Base-by-base conservation (phyloP, 2,113 vertebrate species). In the Furnarius figulus region DNA sequence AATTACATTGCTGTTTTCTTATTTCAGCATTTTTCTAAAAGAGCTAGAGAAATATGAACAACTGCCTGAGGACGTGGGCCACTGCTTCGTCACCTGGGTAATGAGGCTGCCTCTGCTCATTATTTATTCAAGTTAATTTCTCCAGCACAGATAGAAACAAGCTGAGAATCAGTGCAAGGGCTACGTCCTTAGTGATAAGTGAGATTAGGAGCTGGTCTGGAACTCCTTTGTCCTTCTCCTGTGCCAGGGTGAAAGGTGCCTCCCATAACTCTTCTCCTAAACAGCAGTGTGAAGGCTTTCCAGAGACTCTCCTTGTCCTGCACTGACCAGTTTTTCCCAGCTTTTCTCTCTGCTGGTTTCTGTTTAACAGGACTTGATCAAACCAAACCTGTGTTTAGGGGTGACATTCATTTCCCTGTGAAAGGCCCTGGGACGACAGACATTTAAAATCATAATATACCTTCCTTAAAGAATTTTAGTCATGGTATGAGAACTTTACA, bases 81-180 rank as follows among this genome's bases (percentile, higher is more conserved):
- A 99, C 95, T 99, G 99, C 97, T 99, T 99, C 55, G 99, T 99
- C 95, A 99, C 99, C 91, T 99, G 99, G 99, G 99, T 99, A 98
- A 99, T 96, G 47, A 75, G 81, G 59, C 93, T 89, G 21, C 89
- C 71, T 66, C 44, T 91, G 90, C 88, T 77, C 73, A 31, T 80
- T 70, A 61, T 93, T 96, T 96, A 85, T 94, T 90, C 66, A 80
- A 74, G 84, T 86, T 91, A 61, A 73, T 82, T 93, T 23, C 12
- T 85, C 24, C 42, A 88, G 50, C 61, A 83, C 14, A 84, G 66
- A 46, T 0, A 0, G 61, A 87, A 85, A 61, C 66, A 70, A 76
- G 19, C 52, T 92, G 89, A 31, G 61, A 86, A 65, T 11, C 35
- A 40, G 68, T 86, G 52, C 72, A 84, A 81, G 37, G 44, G 20